Base-by-base conservation (phyloP, 92 coral and sea anemone genomes). In the Isaurus tuberculatus region DNA sequence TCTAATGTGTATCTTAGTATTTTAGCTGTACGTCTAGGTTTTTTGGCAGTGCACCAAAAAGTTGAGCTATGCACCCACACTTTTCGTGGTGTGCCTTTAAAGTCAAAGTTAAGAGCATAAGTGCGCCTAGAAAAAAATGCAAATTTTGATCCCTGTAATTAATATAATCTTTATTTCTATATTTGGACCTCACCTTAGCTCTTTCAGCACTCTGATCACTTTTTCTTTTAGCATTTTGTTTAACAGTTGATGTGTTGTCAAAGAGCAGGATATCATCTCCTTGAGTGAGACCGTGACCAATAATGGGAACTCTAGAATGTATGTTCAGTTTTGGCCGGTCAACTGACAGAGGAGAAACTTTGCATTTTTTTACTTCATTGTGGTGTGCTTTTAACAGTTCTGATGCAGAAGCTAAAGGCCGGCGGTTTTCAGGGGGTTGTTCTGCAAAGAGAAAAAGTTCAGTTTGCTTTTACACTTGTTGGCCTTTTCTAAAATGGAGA, bases 241-340 rank as follows among this genome's bases (percentile, higher is more conserved):
- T 70, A 42, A 48, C 31, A 83, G 36, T 32, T 16, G 87, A 85
- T 37, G 91, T 84, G 65, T 81, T 93, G 10, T 86, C 95, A 84
- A 96, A 96, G 34, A 77, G 68, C 25, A 96, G 69, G 23, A 96
- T 57, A 69, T 94, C 98, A 0, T 79, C 86, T 8, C 91, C 94
- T 71, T 89, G 89, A 0, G 73, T 55, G 26, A 96, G 46, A 37
- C 99, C 99, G 55, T 95, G 98, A 17, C 99, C 99, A 3, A 96
- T 68, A 69, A 90, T 85, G 13, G 99, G 99, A 16, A 85, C 75
- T 32, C 20, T 73, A 11, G 30, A 36, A 30, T 32, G 72, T 19
- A 49, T 32, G 14, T 51, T 49, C 33, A 29, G 16, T 49, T 61
- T 63, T 19, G 85, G 77, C 13, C 77, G 11, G 53, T 84, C 48